phyloP scores from a whole-genome alignment of 2,888 invertebrate genomes.

The Diadegma fenestrale region DNA sequence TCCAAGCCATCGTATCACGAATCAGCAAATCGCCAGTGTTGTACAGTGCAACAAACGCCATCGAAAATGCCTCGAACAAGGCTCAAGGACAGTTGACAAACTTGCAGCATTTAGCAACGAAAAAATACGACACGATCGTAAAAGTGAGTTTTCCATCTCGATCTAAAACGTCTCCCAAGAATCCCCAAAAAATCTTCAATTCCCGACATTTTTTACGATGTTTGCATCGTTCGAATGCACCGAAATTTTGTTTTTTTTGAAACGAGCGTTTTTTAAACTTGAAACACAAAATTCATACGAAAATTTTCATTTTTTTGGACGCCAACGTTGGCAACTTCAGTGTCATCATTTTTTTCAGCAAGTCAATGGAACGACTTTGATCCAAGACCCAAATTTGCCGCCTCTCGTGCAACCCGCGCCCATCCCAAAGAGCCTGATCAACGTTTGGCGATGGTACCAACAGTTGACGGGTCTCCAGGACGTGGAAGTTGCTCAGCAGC shows the following conservation, averaged over 20 bases:
- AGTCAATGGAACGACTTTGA: conserved; percentile 75
- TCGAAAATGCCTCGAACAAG: conserved; percentile 76
- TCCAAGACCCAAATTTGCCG: conserved; percentile 76
- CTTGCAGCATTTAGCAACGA: conserved; percentile 75
- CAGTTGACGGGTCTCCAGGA: conserved; percentile 80
- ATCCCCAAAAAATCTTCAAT: background rate
- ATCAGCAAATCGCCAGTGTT: conserved; percentile 75
- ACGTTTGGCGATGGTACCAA: conserved; percentile 82
- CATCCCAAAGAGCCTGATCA: conserved; percentile 77
- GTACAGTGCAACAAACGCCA: conserved; percentile 73
- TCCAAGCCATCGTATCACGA: conserved; percentile 73
- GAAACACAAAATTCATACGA: too few species aligned
- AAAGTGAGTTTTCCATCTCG: conserved; percentile 71
- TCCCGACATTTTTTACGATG: background rate
- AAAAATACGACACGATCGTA: conserved; percentile 78
- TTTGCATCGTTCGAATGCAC: too few species aligned
- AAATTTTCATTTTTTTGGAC: too few species aligned
- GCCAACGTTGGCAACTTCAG: too few species aligned
- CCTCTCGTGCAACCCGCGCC: conserved; percentile 73
- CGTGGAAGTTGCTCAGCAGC: conserved; percentile 78
- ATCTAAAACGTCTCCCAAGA: background rate
- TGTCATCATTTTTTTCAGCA: too few species aligned
- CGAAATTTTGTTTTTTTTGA: too few species aligned
- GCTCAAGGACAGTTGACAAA: conserved; percentile 76
- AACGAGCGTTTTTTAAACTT: too few species aligned